Conservation (phyloP, 2,888 invertebrate species). For the Phaedon cochleariae region DNA sequence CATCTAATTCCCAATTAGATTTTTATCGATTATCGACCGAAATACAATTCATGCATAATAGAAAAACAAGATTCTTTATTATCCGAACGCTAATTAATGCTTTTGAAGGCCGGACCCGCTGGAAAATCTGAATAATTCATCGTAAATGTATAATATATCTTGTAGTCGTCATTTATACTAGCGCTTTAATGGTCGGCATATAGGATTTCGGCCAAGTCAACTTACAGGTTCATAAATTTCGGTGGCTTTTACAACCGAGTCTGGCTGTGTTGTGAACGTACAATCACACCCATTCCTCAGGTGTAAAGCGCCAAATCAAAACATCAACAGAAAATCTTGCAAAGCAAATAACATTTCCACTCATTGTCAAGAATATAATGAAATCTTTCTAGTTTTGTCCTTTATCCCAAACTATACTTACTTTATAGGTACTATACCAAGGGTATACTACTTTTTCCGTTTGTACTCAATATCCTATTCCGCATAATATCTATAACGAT, state of each 20-base stretch:
- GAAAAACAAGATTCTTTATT: conserved; percentile 23
- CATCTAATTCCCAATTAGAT: conserved; percentile 22
- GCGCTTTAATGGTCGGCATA: conserved; percentile 35
- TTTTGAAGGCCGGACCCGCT: conserved; percentile 22
- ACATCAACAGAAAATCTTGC: no score
- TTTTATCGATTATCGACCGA: conserved; percentile 12
- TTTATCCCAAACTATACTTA: no score
- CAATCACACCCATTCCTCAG: not conserved
- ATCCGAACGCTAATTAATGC: conserved; percentile 27
- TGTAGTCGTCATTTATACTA: conserved; percentile 32
- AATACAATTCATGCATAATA: conserved; percentile 3
- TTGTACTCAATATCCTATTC: no score
- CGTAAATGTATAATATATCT: conserved; percentile 37
- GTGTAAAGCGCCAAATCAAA: no score
- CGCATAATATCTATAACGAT: no score
- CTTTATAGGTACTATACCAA: no score
- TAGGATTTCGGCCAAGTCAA: conserved; percentile 42
- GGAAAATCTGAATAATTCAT: conserved; percentile 35
- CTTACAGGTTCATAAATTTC: conserved; percentile 52
- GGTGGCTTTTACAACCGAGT: conserved; percentile 47
- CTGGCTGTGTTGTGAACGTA: conserved; percentile 34
- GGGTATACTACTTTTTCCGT: no score
- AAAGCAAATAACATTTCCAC: no score
- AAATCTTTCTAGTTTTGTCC: no score
- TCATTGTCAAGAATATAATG: no score